Evolutionary conservation across 2,797 vertebrate species (phyloP), one percentile per base, ranked within the genome.

Genomic region (Notolabrus celidotus): DNA sequence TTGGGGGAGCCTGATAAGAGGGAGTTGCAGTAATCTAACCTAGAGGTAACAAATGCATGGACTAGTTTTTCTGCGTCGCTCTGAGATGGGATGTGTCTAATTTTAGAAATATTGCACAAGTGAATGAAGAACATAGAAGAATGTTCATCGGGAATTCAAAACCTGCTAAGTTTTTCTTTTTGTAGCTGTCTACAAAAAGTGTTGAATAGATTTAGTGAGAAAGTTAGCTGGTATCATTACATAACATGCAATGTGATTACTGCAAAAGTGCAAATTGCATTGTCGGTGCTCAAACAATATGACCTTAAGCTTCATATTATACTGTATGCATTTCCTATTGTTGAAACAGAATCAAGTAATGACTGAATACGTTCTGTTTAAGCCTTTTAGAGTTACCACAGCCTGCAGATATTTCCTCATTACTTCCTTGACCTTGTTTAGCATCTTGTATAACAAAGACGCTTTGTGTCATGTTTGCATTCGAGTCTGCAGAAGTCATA

Each of bases 391-490:
- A 65, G 1, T 4, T n/a, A 19, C 7, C 12, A 34, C 23, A 39
- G n/a, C 27, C 9, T 19, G 23, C 3, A 9, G 16, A 16, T 17
- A 23, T 46, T 27, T 10, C n/a, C n/a, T 22, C 10, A 57, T 67
- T n/a, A 55, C 39, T 34, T 69, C 36, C 31, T 51, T 43, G 68
- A 65, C 65, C 68, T 55, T 69, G 20, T 36, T 70, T 15, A 65
- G 39, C 39, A 46, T 71, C 27, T 65, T 19, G 8, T 16, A 51
- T 16, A 72, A 55, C 49, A 77, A 81, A 72, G 57, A 16, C 33
- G 17, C 57, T 31, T 34, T 83, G 69, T 86, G 43, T 71, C n/a
- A 29, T 70, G 59, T 79, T 80, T 79, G 45, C 41, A 43, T 50
- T 36, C 14, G 20, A 43, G 20, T 74, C 66, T 60, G 19, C 25